Conservation (phyloP, 2,113 vertebrate genomes). For the Pan troglodytes region DNA sequence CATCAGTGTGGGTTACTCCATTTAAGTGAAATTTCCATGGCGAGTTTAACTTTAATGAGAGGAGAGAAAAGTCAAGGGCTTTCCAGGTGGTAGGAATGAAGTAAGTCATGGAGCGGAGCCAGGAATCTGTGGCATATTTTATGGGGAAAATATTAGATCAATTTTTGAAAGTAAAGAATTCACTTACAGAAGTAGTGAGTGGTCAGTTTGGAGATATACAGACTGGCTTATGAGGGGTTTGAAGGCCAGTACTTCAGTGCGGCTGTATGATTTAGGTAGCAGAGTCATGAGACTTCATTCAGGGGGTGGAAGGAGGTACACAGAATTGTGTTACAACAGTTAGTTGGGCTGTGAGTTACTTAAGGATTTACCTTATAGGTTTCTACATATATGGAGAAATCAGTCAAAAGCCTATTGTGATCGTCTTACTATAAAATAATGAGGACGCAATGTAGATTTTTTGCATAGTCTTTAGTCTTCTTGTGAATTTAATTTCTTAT, state of each 20-base stretch:
- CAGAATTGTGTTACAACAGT: neutral
- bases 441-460: neutral
- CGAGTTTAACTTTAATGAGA: conserved; percentile 66
- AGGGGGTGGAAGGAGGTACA: neutral
- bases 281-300: neutral
- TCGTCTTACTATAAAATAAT: neutral
- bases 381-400: neutral
- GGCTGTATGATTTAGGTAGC: neutral
- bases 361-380: neutral
- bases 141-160: conserved; percentile 54
- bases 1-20: conserved; percentile 58
- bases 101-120: conserved; percentile 42
- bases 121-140: conserved; percentile 32
- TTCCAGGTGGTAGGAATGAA: conserved; percentile 46
- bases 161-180: conserved; percentile 71
- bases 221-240: neutral
- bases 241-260: neutral
- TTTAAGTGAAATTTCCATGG: conserved; percentile 61
- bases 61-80: conserved; percentile 42
- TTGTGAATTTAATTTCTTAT: neutral
- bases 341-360: neutral
- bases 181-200: conserved; percentile 50
- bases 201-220: conserved; percentile 51
- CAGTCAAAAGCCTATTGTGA: neutral
- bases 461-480: neutral